A percentile compares a stretch with the other conserved stretches of the same genome.
Conservation (phyloP, 2,113 vertebrate genomes). For the Cnemophilus loriae region DNA sequence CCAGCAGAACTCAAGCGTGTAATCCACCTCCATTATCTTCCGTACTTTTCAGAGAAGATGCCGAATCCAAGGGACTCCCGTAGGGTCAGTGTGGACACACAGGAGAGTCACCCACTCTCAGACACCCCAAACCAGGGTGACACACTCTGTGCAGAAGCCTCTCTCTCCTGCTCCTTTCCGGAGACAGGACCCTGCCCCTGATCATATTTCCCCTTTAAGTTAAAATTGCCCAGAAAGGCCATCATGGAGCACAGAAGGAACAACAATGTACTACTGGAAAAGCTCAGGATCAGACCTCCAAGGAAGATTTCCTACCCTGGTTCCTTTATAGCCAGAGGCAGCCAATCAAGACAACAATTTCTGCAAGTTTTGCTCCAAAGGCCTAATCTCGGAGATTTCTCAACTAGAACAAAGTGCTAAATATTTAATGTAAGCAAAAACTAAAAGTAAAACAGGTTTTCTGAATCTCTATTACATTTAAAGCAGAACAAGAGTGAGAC, state of each 20-base stretch:
- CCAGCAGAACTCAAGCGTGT: not conserved
- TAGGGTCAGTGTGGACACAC: accelerated
- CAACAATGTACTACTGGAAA: accelerated
- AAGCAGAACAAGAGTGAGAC: constrained; percentile 24
- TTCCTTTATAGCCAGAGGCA: not conserved
- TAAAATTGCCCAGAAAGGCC: not conserved
- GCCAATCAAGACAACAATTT: not conserved
- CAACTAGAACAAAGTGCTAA: constrained; percentile 45
- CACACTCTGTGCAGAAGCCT: not conserved
- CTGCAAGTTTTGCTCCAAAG: constrained; percentile 33
- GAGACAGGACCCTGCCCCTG: not conserved
- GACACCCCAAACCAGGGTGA: not conserved
- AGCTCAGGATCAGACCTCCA: not conserved
- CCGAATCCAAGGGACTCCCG: accelerated
- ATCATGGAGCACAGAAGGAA: accelerated
- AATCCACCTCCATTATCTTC: not conserved
- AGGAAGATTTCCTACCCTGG: not conserved
- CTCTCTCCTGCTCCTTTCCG: not conserved
- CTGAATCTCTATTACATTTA: constrained; percentile 33
- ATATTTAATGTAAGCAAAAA: constrained; percentile 53
- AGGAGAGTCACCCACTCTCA: not conserved
- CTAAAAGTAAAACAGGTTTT: not conserved
- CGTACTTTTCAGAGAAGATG: not conserved
- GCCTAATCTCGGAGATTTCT: constrained; percentile 14
- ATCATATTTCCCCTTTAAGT: accelerated